phyloP scores from a whole-genome alignment of 2,888 invertebrate genomes.

The Adela reaumurella region DNA sequence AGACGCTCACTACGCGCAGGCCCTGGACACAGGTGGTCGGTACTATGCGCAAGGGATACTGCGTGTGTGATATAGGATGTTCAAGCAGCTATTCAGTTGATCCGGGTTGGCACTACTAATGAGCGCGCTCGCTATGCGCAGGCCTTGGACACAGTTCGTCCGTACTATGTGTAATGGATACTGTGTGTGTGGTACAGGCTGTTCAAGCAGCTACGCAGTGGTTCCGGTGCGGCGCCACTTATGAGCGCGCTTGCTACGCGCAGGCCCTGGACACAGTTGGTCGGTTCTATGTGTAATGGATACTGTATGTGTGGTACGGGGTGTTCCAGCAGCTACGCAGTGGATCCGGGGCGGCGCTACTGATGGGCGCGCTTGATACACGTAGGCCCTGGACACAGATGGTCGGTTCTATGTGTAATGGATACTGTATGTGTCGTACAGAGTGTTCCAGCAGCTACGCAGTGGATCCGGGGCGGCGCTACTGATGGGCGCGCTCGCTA shows the following conservation, averaged over 20 bases:
- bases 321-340: slow-evolving; percentile 40
- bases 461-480: slow-evolving; percentile 40
- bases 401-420: too few relatives aligned
- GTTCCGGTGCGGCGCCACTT: slow-evolving; percentile 37
- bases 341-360: slow-evolving; percentile 37
- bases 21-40: too few relatives aligned
- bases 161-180: too few relatives aligned
- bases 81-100: slow-evolving; percentile 41
- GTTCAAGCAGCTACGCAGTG: slow-evolving; percentile 40
- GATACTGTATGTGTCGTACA: slow-evolving; percentile 15
- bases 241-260: slow-evolving; percentile 43
- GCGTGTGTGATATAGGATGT: slow-evolving; percentile 23
- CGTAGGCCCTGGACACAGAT: slow-evolving; percentile 74
- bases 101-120: slow-evolving; percentile 39
- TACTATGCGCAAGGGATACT: too few relatives aligned
- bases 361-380: slow-evolving; percentile 38
- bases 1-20: slow-evolving; percentile 39
- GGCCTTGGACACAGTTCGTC: slow-evolving; percentile 74
- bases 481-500: slow-evolving; percentile 37
- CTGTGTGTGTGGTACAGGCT: slow-evolving; percentile 23
- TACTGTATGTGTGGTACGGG: slow-evolving; percentile 19
- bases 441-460: slow-evolving; percentile 40
- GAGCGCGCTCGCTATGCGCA: slow-evolving; percentile 40
- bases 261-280: slow-evolving; percentile 73
- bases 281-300: too few relatives aligned